phyloP scores from a whole-genome alignment of 1,140 invertebrate species.

The Euura lappo region DNA sequence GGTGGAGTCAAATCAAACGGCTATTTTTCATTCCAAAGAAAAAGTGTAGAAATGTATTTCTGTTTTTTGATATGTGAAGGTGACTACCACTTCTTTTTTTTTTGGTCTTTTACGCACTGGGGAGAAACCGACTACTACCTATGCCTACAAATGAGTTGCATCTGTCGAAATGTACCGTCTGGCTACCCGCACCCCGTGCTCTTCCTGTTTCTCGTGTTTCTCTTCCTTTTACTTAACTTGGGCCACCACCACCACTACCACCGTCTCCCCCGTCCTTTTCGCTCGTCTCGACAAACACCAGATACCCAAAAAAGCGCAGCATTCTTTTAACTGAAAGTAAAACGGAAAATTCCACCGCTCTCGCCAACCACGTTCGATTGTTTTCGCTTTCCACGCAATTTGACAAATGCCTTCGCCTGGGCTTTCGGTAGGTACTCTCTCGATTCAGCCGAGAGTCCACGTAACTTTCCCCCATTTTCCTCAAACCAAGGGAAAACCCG shows the following conservation, averaged over 20 bases:
- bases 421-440: not conserved
- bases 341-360: slow-evolving; percentile 9
- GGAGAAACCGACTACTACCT: not conserved
- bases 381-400: slow-evolving; percentile 14
- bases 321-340: slow-evolving; percentile 8
- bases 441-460: not conserved
- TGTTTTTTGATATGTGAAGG: not conserved
- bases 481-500: too few species aligned
- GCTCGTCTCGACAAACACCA: slow-evolving; percentile 18
- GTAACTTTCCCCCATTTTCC: too few species aligned
- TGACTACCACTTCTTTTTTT: not conserved
- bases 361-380: slow-evolving; percentile 1
- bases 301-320: not conserved
- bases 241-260: not conserved
- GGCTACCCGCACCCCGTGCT: slow-evolving; percentile 12
- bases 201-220: not conserved
- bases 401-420: slow-evolving; percentile 7
- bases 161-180: not conserved
- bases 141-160: slow-evolving; percentile 3
- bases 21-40: not conserved
- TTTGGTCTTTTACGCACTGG: not conserved
- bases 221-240: not conserved
- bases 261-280: slow-evolving; percentile 8
- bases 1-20: not conserved
- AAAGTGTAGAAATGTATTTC: not conserved